phyloP scores from a whole-genome alignment of 2,113 vertebrate species.

The Callospermophilus lateralis region DNA sequence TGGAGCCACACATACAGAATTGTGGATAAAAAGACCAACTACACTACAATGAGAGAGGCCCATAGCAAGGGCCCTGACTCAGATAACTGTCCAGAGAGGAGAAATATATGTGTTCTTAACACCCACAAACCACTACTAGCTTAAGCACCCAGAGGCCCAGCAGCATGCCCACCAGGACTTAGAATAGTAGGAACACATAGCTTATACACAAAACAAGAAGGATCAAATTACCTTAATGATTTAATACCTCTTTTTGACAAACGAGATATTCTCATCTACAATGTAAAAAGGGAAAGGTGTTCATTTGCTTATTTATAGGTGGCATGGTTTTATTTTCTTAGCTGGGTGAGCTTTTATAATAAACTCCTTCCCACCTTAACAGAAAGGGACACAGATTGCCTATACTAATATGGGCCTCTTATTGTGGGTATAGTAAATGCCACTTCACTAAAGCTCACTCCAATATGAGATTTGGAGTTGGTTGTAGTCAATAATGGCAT shows the following conservation, averaged over 20 bases:
- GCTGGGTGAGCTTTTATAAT: not conserved
- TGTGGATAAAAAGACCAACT: too few relatives aligned
- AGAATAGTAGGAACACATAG: not conserved
- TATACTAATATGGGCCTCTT: not conserved
- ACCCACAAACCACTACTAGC: too few relatives aligned
- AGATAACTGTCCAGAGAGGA: not conserved
- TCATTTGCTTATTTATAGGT: not conserved
- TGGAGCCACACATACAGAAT: not conserved
- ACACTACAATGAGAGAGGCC: not conserved
- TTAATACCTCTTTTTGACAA: not conserved
- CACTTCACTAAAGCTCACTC: not conserved
- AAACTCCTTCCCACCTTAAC: not conserved
- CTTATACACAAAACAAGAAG: not conserved
- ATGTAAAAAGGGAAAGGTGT: not conserved
- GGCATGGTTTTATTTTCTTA: not conserved
- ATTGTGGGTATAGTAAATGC: not conserved
- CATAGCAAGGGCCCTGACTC: not conserved
- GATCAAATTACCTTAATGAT: not conserved
- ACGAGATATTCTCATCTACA: not conserved
- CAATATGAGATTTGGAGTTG: not conserved
- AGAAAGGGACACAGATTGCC: not conserved
- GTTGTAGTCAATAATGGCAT: not conserved
- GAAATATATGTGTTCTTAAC: not conserved
- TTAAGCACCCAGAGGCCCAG: not conserved
- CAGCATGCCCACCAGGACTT: accelerated